Base-by-base conservation (phyloP, 1,140 invertebrate species). In the Drosophila novamexicana region DNA sequence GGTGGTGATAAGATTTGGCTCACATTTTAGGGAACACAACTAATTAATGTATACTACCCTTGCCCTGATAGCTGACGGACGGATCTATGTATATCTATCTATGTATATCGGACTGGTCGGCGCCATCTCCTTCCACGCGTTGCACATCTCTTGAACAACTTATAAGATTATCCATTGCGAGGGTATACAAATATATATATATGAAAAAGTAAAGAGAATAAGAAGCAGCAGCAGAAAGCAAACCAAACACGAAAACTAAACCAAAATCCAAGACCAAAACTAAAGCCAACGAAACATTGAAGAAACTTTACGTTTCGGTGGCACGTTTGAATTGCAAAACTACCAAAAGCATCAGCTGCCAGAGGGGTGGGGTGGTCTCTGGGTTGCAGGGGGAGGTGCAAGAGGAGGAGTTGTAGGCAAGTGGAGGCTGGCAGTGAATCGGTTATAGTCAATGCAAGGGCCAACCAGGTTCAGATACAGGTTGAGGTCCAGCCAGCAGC, bases 291-390 rank as follows among this genome's bases (percentile, higher is more conserved):
- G 64, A 73, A 73, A 59, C 64, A 67, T 59, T 67, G 49, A 39
- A 54, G 56, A 68, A 74, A 74, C 71, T 68, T 74, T 74, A 54
- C 71, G 56, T 68, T 74, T 74, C 65, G 65, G 71, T 68, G 71
- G 71, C 65, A 75, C 58, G 72, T 75, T 75, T 75, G 66, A 75
- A 68, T 75, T 69, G 72, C 72, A 69, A 75, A 54, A 62, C 49
- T 68, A 47, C 44, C 12, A 40, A 34, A 37, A n/a, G 29, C 44
- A 37, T 40, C 14, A 12, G 42, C 32, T n/a, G 18, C 22, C 8
- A 6, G 18, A 12, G 9, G 34, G 22, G 7, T 9, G 7, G 5
- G 8, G 2, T 4, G 36, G n/a, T 8, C 22, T 2, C n/a, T 0
- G 40, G n/a, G n/a, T 8, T 3, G 14, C 7, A 4, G 40, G 42